A percentile compares a stretch with the other conserved stretches of the same genome.
phyloP scores from a whole-genome alignment of 2,888 invertebrate species.

The Mantis religiosa region DNA sequence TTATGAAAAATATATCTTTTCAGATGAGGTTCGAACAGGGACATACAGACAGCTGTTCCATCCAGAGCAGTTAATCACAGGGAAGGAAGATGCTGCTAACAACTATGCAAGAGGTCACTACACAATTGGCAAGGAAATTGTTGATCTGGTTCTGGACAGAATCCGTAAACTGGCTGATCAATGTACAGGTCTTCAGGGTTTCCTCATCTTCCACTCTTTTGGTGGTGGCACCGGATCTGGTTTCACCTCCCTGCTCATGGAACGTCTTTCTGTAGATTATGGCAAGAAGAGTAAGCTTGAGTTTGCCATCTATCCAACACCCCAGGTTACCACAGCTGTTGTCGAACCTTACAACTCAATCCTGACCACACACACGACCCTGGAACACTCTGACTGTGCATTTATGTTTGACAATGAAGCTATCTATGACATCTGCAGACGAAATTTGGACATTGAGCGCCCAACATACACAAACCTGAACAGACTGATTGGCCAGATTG shows the following conservation, averaged over 20 bases:
- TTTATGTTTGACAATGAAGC: conserved; percentile 94
- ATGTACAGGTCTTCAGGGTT: conserved; percentile 77
- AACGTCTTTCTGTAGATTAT: conserved; percentile 91
- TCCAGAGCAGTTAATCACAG: conserved; percentile 94
- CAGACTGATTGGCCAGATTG: conserved; percentile 92
- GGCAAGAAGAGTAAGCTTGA: conserved; percentile 94
- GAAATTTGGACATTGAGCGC: conserved; percentile 91
- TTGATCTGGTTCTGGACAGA: conserved; percentile 83
- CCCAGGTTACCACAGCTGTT: conserved; percentile 77
- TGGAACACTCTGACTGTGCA: conserved; percentile 93
- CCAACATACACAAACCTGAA: conserved; percentile 97
- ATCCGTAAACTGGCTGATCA: conserved; percentile 84
- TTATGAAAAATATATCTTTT: neutral
- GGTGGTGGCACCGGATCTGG: conserved; percentile 82
- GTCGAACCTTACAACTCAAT: conserved; percentile 99
- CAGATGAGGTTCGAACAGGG: conserved; percentile 86
- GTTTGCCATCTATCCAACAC: conserved; percentile 95
- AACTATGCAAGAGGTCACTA: conserved; percentile 97
- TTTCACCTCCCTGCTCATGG: conserved; percentile 61
- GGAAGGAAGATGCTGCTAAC: conserved; percentile 96
- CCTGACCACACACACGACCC: conserved; percentile 91
- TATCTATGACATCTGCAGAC: conserved; percentile 88
- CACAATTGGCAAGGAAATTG: conserved; percentile 93
- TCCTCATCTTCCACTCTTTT: conserved; percentile 22
- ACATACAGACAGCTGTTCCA: conserved; percentile 95